Evolutionary conservation across 2,113 vertebrate genomes (phyloP).

Genomic region (Myiopsitta monachus): DNA sequence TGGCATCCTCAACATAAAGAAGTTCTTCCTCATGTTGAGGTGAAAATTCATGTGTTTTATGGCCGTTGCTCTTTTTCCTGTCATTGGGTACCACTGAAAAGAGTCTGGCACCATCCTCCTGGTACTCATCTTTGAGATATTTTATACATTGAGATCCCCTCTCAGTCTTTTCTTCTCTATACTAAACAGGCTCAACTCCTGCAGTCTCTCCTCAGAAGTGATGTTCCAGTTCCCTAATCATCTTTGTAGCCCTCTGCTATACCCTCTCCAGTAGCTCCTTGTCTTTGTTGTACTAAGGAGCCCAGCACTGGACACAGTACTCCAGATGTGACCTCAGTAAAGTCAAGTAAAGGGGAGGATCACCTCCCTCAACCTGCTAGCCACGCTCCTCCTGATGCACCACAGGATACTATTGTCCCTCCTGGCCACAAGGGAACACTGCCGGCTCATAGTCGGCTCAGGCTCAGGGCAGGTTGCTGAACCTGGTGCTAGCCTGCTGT

Average conservation of each 20-base stretch:
- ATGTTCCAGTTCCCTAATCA: neutral
- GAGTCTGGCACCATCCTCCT: neutral
- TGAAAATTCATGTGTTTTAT: neutral
- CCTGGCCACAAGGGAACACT: neutral
- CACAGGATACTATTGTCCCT: neutral
- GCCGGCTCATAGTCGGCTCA: neutral
- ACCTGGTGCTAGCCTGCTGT: fast-evolving
- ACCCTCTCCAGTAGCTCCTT: neutral
- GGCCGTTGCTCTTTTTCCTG: neutral
- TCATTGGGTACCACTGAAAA: neutral
- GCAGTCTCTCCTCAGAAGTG: neutral
- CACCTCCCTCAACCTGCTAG: neutral
- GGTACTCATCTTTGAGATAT: neutral
- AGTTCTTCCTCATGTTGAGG: neutral
- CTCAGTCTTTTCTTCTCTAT: neutral
- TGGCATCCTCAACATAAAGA: neutral
- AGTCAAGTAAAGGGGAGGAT: neutral
- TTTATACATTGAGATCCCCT: neutral
- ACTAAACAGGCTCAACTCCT: neutral
- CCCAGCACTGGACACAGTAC: neutral
- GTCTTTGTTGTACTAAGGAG: neutral
- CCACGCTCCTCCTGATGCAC: neutral
- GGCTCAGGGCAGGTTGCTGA: neutral
- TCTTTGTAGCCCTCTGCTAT: neutral
- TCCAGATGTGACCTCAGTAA: neutral